These are phyloP conservation scores for Ficedula albicollis DNA, from an alignment of 2,797 vertebrate genomes.

Conservation along the genomic window DNA sequence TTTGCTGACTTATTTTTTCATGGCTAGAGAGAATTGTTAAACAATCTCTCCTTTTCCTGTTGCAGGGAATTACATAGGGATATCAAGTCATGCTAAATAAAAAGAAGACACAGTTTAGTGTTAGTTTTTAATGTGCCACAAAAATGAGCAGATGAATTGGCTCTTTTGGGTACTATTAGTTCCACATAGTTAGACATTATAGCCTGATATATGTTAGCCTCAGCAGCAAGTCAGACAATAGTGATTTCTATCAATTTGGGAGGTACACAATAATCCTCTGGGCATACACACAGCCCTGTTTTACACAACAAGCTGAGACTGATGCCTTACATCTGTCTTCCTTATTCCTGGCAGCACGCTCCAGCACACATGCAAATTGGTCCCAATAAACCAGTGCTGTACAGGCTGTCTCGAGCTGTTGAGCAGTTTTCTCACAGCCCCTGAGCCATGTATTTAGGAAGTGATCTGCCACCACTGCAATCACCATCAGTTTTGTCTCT, in stretches of 20 bases:
- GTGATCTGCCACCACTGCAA: neutral
- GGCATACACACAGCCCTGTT: neutral
- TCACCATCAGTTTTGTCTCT: neutral
- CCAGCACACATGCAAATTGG: neutral
- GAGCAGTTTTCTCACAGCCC: neutral
- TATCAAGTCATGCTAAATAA: slow-evolving; percentile 3
- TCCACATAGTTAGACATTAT: slow-evolving; percentile 51
- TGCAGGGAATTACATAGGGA: slow-evolving; percentile 8
- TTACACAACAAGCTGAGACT: neutral
- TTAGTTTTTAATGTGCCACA: slow-evolving; percentile 13
- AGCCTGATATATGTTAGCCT: neutral
- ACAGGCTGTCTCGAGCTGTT: neutral
- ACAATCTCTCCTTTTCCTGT: neutral
- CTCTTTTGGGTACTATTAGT: slow-evolving; percentile 55
- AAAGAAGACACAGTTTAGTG: neutral
- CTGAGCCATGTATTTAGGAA: neutral
- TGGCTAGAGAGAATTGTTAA: neutral
- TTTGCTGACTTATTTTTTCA: neutral
- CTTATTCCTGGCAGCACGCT: neutral
- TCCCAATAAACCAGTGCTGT: neutral
- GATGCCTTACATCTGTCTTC: neutral
- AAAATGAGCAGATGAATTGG: slow-evolving; percentile 22
- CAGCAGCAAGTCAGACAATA: neutral
- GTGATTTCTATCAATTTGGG: neutral
- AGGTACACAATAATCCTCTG: neutral